Conservation (phyloP, 2,113 vertebrate species). For the Cebus imitator region DNA sequence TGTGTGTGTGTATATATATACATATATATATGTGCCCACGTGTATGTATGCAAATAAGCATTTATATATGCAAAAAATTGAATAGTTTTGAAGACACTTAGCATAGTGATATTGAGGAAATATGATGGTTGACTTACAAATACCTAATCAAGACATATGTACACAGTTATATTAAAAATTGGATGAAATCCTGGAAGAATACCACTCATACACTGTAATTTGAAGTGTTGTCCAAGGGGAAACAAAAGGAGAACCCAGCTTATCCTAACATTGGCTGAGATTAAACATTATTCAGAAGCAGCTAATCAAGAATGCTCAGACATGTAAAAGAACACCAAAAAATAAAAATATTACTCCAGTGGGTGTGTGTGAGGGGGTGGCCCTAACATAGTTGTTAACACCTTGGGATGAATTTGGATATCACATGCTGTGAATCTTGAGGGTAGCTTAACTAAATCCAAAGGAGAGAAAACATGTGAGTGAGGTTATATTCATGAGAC, state of each 20-base stretch:
- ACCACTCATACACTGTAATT: neutral
- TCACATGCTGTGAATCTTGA: neutral
- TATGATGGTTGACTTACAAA: conserved; percentile 23
- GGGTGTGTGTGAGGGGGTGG: neutral
- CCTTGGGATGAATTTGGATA: neutral
- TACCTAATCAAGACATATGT: neutral
- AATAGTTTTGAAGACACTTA: conserved; percentile 33
- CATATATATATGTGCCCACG: neutral
- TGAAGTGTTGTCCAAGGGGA: neutral
- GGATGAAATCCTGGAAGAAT: neutral
- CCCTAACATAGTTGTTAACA: neutral
- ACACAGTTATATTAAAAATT: neutral
- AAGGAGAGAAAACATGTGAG: neutral
- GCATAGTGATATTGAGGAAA: neutral
- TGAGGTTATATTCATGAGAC: neutral
- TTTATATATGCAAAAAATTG: neutral
- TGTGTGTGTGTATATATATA: neutral
- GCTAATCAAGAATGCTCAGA: neutral
- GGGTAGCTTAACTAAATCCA: neutral
- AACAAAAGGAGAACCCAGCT: neutral
- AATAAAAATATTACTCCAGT: neutral
- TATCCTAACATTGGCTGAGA: neutral
- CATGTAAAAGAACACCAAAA: neutral
- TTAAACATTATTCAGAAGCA: conserved; percentile 8
- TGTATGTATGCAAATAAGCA: neutral